Percentiles rank a stretch among this genome's conserved stretches.
These are phyloP conservation scores for Ciconia boyciana DNA, from an alignment of 2,113 vertebrate species.

Conservation along the genomic window DNA sequence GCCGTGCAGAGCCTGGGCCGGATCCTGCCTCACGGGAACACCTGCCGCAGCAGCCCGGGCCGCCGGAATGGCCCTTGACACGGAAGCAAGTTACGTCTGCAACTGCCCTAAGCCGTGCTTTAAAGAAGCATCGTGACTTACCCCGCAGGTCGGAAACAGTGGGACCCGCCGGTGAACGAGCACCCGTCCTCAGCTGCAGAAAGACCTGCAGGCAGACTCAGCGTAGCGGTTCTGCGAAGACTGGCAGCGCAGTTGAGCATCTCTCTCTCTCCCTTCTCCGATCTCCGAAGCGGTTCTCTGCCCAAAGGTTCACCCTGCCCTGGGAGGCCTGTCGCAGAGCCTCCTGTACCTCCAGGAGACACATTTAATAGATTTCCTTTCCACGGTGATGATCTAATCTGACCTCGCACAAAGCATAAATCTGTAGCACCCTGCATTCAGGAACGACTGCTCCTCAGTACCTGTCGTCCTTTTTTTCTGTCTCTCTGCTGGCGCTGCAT, in stretches of 20 bases:
- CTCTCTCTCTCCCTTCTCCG: background rate
- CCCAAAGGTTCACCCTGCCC: background rate
- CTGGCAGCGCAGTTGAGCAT: background rate
- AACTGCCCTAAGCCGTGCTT: too few relatives aligned
- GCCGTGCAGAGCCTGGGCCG: background rate
- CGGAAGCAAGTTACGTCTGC: background rate
- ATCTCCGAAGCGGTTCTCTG: background rate
- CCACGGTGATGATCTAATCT: background rate
- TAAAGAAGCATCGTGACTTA: rapidly evolving
- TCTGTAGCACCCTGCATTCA: too few relatives aligned
- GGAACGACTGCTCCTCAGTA: background rate
- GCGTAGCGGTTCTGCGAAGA: background rate
- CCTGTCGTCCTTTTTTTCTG: background rate
- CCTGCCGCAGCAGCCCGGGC: background rate
- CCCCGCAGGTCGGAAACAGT: background rate
- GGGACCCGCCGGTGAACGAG: background rate
- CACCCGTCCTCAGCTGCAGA: background rate
- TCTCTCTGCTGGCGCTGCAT: background rate
- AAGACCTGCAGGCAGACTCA: background rate
- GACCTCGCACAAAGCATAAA: background rate
- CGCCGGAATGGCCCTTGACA: background rate
- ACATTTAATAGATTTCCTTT: background rate
- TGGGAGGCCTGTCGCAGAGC: background rate
- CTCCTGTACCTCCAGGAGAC: background rate
- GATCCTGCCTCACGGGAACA: background rate